Base-by-base conservation (phyloP, 2,113 vertebrate species). In the Rhynchomys soricoides region DNA sequence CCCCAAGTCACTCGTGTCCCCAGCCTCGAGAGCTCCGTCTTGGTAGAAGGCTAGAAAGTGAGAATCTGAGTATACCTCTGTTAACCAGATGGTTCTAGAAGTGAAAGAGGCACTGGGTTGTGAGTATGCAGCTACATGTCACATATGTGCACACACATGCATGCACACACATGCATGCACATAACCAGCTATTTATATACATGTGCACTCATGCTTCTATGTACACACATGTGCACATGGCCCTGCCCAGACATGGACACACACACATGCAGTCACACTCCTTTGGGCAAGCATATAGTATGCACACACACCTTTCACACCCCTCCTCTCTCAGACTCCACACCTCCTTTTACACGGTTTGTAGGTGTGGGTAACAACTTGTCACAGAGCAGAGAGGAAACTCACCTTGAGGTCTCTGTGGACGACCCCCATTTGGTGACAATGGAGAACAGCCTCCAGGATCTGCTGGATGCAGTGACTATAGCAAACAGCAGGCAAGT, bases 391-490 rank as follows among this genome's bases (percentile, higher is more conserved):
- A 48, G 97, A 86, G 74, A 40, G 79, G 92, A 94, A 85, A 99
- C 99, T 99, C 98, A 99, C 99, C 99, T 99, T 99, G 98, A 99
- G 99, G 98, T 99, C 99, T 98, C 99, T 99, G 99, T 99, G 99
- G 98, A 99, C 99, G 96, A 99, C 99, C 93, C 99, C 99, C 99
- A 99, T 99, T 98, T 99, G 99, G 99, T 99, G 99, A 98, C 99
- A 99, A 97, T 99, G 99, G 98, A 99, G 99, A 98, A 99, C 99
- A 85, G 99, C 99, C 98, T 99, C 99, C 99, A 99, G 99, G 99
- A 99, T 99, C 99, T 99, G 99, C 99, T 99, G 99, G 99, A 99
- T 99, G 99, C 99, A 99, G 99, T 99, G 99, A 99, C 99, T 99
- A 99, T 98, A 98, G 99, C 98, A 99, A 99, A 99, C 96, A 97